Base-by-base conservation (phyloP, 2,888 invertebrate species). In the Ditula angustiorana region DNA sequence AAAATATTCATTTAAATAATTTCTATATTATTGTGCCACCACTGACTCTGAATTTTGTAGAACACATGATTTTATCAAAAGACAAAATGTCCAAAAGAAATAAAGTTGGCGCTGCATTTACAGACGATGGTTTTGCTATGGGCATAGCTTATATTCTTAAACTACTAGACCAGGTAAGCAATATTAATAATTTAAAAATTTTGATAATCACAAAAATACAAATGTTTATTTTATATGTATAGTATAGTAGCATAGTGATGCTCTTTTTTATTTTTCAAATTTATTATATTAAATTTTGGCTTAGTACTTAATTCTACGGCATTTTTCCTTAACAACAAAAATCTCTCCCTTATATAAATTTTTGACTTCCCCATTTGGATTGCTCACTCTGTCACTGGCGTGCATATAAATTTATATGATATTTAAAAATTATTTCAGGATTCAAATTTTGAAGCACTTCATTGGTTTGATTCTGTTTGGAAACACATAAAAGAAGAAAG, bases 111-210 rank as follows among this genome's bases (percentile, higher is more conserved):
- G 97, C 98, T 53, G 96, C 98, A 0, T 98, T 99, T 82, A 98
- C 99, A 10, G 99, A 99, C 86, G 99, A 99, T 87, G 99, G 99
- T 11, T 99, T 99, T 91, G 97, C 98, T 3, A 97, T 99, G 95
- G 99, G 99, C 81, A 90, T 94, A 16, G 98, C 99, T 0, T 99
- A 98, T 79, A 96, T 99, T 73, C 94, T 99, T 66, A 97, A 97
- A 81, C 93, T 99, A 66, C 88, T 99, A 47, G 96, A 98, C 83
- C 98, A 99, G 88, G 94, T 94, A 74, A 83, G 86, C 16, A 41
- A n/a, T n/a, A n/a, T n/a, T n/a, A n/a, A n/a, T n/a, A n/a, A n/a
- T n/a, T n/a, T n/a, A n/a, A n/a, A n/a, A n/a, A n/a, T n/a, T n/a
- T n/a, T n/a, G n/a, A n/a, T n/a, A n/a, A n/a, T n/a, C n/a, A n/a